Percentiles rank a stretch among this genome's conserved stretches.
Evolutionary conservation across 2,888 invertebrate genomes (phyloP).

Genomic region (Drosophila seclusa): DNA sequence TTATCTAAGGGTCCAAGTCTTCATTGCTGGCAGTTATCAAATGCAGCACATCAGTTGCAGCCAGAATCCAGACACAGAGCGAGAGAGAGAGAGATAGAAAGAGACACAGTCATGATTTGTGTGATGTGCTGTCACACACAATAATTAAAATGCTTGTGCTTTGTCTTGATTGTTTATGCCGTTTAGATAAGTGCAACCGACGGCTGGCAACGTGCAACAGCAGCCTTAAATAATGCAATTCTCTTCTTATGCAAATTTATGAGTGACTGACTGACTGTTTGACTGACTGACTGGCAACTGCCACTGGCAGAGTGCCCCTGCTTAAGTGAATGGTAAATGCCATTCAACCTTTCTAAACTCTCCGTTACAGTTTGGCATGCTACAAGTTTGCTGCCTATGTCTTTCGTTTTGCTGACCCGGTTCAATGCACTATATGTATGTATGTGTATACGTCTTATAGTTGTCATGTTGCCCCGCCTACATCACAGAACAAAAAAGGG

Average conservation of each 20-base stretch:
- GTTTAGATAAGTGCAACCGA: slow-evolving; percentile 62
- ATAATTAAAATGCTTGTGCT: slow-evolving; percentile 70
- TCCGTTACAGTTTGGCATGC: slow-evolving; percentile 55
- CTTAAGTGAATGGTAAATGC: slow-evolving; percentile 66
- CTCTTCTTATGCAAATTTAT: slow-evolving; percentile 75
- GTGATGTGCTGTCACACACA: slow-evolving; percentile 64
- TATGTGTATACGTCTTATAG: slow-evolving; percentile 14
- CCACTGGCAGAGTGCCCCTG: slow-evolving; percentile 40
- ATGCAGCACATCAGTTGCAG: slow-evolving; percentile 66
- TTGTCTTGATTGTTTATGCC: slow-evolving; percentile 57
- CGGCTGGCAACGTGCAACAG: slow-evolving; percentile 23
- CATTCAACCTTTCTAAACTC: slow-evolving; percentile 75
- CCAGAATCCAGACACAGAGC: slow-evolving; percentile 4
- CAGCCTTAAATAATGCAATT: slow-evolving; percentile 66
- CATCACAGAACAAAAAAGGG: slow-evolving; percentile 15
- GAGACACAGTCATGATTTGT: slow-evolving; percentile 39
- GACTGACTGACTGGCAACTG: slow-evolving; percentile 58
- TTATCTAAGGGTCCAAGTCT: slow-evolving; percentile 73
- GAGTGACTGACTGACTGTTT: slow-evolving; percentile 50
- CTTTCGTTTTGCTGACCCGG: slow-evolving; percentile 43
- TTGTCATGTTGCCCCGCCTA: slow-evolving; percentile 54
- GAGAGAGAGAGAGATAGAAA: slow-evolving; percentile 15
- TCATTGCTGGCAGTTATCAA: slow-evolving; percentile 73
- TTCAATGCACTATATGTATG: slow-evolving; percentile 56
- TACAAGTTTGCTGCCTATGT: slow-evolving; percentile 52